Percentiles rank a stretch among this genome's conserved stretches.
Evolutionary conservation across 2,797 vertebrate genomes (phyloP).

Genomic region (Mus minutoides): DNA sequence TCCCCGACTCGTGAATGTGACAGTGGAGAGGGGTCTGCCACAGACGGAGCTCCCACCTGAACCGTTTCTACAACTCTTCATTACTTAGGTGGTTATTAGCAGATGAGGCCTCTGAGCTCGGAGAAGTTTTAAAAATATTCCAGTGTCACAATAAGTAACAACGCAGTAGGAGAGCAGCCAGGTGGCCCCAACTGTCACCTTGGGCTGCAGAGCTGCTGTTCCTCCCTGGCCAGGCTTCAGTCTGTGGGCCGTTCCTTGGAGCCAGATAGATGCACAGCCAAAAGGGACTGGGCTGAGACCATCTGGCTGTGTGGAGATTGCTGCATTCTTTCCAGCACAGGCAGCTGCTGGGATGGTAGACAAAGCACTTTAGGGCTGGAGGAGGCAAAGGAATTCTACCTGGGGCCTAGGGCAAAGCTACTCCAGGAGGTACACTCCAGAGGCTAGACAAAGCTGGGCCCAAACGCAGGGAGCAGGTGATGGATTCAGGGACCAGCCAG

Average conservation of each 20-base stretch:
- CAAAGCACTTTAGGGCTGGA: not conserved
- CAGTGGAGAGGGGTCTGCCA: accelerated
- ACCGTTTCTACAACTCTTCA: not conserved
- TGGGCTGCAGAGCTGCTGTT: not conserved
- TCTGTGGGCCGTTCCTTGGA: not conserved
- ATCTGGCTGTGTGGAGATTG: not conserved
- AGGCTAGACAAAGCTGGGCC: not conserved
- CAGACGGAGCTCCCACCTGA: not conserved
- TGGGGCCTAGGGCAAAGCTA: not conserved
- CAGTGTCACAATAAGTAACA: not conserved
- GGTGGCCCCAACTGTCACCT: not conserved
- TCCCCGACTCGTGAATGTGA: not conserved
- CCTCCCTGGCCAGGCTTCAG: not conserved
- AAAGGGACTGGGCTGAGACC: not conserved
- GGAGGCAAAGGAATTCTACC: not conserved
- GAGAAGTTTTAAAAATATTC: slow-evolving; percentile 9
- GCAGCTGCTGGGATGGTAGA: not conserved
- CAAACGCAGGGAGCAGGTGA: not conserved
- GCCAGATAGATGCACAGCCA: not conserved
- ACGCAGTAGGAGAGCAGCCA: not conserved
- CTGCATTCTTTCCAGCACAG: not conserved
- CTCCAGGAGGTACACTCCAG: not conserved
- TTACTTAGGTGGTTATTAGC: not conserved
- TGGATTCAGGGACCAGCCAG: not conserved
- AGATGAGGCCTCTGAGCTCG: not conserved